Evolutionary conservation across 2,888 invertebrate genomes (phyloP), one percentile per base, ranked within the genome.

Genomic region (Scrobipalpa atriplicella): DNA sequence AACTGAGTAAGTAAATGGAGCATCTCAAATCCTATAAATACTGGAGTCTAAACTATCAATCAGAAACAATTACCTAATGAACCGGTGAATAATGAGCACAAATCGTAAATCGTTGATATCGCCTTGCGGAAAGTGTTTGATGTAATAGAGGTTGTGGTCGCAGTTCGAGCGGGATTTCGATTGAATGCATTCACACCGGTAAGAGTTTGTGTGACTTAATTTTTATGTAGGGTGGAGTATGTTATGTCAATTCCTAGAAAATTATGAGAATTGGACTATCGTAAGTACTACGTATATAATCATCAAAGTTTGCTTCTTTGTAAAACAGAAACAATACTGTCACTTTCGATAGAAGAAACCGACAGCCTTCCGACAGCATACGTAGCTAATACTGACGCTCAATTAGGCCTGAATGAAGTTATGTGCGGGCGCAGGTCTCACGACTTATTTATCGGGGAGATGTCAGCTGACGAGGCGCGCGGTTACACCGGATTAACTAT

Each of bases 51-150:
- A 58, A 38, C 72, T 69, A 78, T 81, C 76, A 76, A 77, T 80
- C 77, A 79, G 70, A 70, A 66, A 69, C 66, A 68, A 71, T 78
- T 78, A 76, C 77, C 68, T 70, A 78, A 79, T 74, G 66, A 36
- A 66, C 68, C 67, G 66, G 75, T 69, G 70, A 67, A 62, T 72
- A 78, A 79, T 76, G 74, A 75, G 77, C 73, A 74, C 77, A 73
- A 73, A 74, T 72, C 74, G 73, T 72, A 75, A 77, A 75, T 75
- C 75, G 70, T 73, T 69, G 68, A 69, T 70, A 70, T 70, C 52
- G 63, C 18, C 51, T 3, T 16, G 63, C 19, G 54, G 61, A 39
- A 47, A n/a, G 51, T 41, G 54, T 61, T 68, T 68, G 63, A 66
- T 66, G 68, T 66, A 64, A 68, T 54, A 47, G 7, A 16, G 13